These are phyloP conservation scores for Pachyrhynchus sulphureomaculatus DNA, from an alignment of 1,140 invertebrate genomes.

Conservation along the genomic window DNA sequence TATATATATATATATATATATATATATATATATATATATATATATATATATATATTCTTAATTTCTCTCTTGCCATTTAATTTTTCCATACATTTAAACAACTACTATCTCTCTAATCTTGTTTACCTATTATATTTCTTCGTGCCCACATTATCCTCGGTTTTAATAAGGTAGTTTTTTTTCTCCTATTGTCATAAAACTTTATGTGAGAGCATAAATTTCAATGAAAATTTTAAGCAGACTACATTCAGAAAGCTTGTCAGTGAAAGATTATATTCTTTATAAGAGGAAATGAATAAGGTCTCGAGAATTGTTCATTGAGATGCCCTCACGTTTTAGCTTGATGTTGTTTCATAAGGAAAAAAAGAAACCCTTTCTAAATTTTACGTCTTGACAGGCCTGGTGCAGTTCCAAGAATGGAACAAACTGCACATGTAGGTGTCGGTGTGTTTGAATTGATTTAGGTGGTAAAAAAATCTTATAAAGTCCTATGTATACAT, in stretches of 20 bases:
- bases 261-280: slow-evolving; percentile 34
- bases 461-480: too few species aligned
- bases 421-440: slow-evolving; percentile 18
- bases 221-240: slow-evolving; percentile 32
- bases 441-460: neutral
- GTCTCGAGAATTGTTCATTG: neutral
- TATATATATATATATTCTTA: too few species aligned
- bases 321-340: slow-evolving; percentile 35
- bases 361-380: slow-evolving; percentile 34
- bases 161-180: slow-evolving; percentile 18
- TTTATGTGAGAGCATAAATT: slow-evolving; percentile 26
- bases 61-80: too few species aligned
- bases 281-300: slow-evolving; percentile 18
- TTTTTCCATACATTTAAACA: too few species aligned
- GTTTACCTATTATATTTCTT: too few species aligned
- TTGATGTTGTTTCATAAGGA: slow-evolving; percentile 31
- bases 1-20: too few species aligned
- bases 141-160: slow-evolving; percentile 2
- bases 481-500: too few species aligned
- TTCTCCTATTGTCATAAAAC: slow-evolving; percentile 21
- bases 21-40: too few species aligned
- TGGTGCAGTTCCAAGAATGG: neutral
- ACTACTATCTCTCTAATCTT: too few species aligned
- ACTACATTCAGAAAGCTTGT: slow-evolving; percentile 24
- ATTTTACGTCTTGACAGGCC: slow-evolving; percentile 15